Base-by-base conservation (phyloP, 2,797 vertebrate genomes). In the Mus spretus region DNA sequence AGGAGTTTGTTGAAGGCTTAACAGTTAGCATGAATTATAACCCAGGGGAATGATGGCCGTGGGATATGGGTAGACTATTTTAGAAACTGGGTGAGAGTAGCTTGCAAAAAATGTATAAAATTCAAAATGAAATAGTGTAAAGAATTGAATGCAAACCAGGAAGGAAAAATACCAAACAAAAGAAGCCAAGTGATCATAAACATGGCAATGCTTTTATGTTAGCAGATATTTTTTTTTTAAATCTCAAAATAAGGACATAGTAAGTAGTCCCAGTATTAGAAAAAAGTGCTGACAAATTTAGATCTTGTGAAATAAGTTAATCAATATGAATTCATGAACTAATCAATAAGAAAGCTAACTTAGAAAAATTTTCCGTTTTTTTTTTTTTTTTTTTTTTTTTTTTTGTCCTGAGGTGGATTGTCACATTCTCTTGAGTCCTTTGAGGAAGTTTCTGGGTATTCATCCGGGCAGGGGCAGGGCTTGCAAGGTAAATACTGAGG, bases 51-150 rank as follows among this genome's bases (percentile, higher is more conserved):
- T 31, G 96, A 10, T 24, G 11, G 53, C 82, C 17, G 40, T 3
- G 55, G 14, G 34, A 10, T 78, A 50, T 90, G 3, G 6, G 0
- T 80, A 2, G 17, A 57, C 34, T 55, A 10, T 37, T 37, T 72
- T 55, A 37, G 2, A 55, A 55, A 37, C 8, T 55, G 22, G 2
- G 11, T 2, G 2, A 37, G 7, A 26, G 20, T 22, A 55, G 19
- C 50, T 72, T 87, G 12, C 11, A 55, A 26, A 87, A n/a, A 87
- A 91, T 77, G 37, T 20, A 55, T n/a, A 84, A 93, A 57, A 40
- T 87, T 80, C 74, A 74, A 87, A 59, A 37, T 1, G 47, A 40
- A 78, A 34, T 89, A 57, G 34, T 14, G 2, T 24, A 59, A 72
- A 80, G 57, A 67, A 77, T 63, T 75, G 13, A 87, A 12, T 57